Base-by-base conservation (phyloP, 2,888 invertebrate genomes). In the Leuctra nigra region DNA sequence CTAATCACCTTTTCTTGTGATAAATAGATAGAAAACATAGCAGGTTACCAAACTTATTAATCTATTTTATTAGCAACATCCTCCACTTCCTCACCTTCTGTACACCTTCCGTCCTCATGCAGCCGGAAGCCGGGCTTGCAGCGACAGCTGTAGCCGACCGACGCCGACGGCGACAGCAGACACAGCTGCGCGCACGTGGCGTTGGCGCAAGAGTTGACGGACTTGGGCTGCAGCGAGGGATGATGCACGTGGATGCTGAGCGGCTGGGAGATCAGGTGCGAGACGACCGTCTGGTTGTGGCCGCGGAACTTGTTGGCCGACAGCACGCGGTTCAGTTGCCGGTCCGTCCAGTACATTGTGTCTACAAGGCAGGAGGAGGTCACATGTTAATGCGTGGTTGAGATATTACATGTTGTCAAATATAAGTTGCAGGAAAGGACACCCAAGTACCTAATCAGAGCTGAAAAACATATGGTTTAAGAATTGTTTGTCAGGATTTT, bases 181-280 rank as follows among this genome's bases (percentile, higher is more conserved):
- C 98, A 99, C 2, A 98, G 76, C 68, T 99, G 97, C 64, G 87
- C 86, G 68, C 98, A 99, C 0, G 78, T 76, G 0, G 81, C 75
- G 36, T 77, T 77, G 13, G 71, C 75, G 71, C 98, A 98, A 0
- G 96, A 94, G 62, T 86, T 86, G 0, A 79, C 72, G 14, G 82
- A 77, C 59, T 79, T 73, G 0, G 96, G 96, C 71, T 99, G 99
- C 50, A 97, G 75, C 0, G 93, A 90, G 0, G 94, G 91, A 72
- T 98, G 98, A 65, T 94, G 91, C 0, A 96, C 94, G 67, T 93
- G 93, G 61, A 99, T 91, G 7, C 95, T 95, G 3, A 97, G 77
- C 0, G 97, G 97, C 72, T 96, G 94, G 2, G 92, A 91, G 63
- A 97, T 94, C 56, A 95, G 75, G 70, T 96, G 95, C 0, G 92